These are phyloP conservation scores for mouse (Mus musculus) DNA, from an alignment of 2,113 vertebrate species.

Conservation along the genomic window GRCm39 chr15:29035501-29036000, in stretches of 20 bases:
- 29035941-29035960: neutral
- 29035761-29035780: neutral
- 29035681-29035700: neutral
- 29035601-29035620: neutral
- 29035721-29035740: neutral
- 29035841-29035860: no score
- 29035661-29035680: neutral
- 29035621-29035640: neutral
- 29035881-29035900: neutral
- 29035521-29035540: conserved; percentile 26
- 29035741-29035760: neutral
- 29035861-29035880: neutral
- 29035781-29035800: no score
- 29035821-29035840: neutral
- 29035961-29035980: neutral
- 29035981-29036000: neutral
- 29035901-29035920: neutral
- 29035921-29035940: neutral
- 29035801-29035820: no score
- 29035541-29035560: neutral
- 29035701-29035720: neutral
- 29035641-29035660: neutral
- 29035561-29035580: neutral
- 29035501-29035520: neutral
- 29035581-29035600: neutral